Percentiles rank a stretch among this genome's conserved stretches.
phyloP scores from a whole-genome alignment of 2,113 vertebrate species.

The Chitala chitala region DNA sequence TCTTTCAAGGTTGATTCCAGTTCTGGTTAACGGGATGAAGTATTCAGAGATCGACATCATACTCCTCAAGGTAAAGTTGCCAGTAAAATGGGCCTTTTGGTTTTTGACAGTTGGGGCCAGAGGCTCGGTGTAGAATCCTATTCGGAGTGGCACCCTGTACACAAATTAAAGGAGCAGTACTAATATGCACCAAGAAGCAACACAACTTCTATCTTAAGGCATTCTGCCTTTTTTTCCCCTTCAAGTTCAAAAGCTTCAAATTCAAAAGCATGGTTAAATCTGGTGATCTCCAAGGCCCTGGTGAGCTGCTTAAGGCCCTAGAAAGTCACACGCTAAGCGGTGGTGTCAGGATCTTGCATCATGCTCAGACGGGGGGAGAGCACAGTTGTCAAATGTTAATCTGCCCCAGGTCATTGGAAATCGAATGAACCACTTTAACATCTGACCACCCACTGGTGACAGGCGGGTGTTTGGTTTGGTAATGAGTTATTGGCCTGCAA shows the following conservation, averaged over 20 bases:
- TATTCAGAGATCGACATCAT: conserved; percentile 98
- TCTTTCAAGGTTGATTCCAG: conserved; percentile 81
- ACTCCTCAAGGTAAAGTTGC: conserved; percentile 92
- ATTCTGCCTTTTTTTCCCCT: neutral
- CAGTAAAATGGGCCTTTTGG: too few relatives aligned
- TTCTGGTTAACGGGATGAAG: conserved; percentile 97
- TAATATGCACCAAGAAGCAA: too few relatives aligned
- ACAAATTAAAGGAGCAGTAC: too few relatives aligned
- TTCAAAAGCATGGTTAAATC: neutral
- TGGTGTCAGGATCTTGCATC: neutral
- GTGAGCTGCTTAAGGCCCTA: neutral
- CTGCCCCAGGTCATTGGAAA: neutral
- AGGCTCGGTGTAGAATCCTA: too few relatives aligned
- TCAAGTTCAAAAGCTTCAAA: too few relatives aligned
- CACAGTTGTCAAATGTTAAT: neutral
- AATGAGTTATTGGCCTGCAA: too few relatives aligned
- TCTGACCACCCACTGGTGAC: too few relatives aligned
- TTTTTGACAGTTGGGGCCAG: too few relatives aligned
- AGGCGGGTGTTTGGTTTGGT: neutral
- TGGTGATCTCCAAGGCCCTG: neutral
- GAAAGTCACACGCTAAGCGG: neutral
- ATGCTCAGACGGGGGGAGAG: neutral
- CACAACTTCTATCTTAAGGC: too few relatives aligned
- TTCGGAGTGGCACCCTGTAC: neutral
- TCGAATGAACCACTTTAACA: neutral